These are phyloP conservation scores for Pardalotus punctatus DNA, from an alignment of 2,113 vertebrate genomes.

Conservation along the genomic window DNA sequence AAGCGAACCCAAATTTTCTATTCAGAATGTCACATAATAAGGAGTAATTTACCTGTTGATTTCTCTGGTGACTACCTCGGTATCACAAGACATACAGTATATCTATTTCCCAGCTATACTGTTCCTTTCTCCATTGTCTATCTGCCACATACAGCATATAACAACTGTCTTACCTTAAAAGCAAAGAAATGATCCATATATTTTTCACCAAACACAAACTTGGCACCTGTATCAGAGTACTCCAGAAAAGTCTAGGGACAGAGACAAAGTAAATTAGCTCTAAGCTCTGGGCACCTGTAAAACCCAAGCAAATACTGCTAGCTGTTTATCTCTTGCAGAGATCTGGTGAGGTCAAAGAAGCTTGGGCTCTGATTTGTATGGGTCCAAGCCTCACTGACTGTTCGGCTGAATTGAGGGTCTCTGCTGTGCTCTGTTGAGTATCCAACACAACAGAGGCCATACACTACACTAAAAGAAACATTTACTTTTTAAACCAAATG, in stretches of 20 bases:
- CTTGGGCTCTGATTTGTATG: not conserved
- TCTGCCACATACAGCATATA: not conserved
- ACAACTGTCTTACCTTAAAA: constrained; percentile 80
- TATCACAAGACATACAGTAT: not conserved
- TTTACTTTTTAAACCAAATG: not conserved
- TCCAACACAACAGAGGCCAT: rapidly evolving
- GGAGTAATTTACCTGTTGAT: not conserved
- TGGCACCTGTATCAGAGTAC: constrained; percentile 77
- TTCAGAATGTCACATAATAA: not conserved
- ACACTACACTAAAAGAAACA: not conserved
- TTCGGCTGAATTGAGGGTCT: not conserved
- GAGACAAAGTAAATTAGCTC: not conserved
- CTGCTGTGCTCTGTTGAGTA: not conserved
- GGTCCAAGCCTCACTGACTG: not conserved
- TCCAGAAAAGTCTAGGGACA: constrained; percentile 77
- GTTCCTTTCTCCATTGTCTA: not conserved
- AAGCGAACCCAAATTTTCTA: not conserved
- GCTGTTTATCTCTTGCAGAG: not conserved
- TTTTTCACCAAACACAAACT: constrained; percentile 83
- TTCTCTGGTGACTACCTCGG: not conserved
- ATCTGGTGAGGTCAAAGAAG: not conserved
- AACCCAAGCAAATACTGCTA: not conserved
- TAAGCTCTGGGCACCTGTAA: not conserved
- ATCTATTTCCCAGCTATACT: not conserved
- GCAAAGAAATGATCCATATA: constrained; percentile 83